Percentiles rank a stretch among this genome's conserved stretches.
phyloP scores from a whole-genome alignment of 1,140 invertebrate species.

The Chrysomallon squamiferum region DNA sequence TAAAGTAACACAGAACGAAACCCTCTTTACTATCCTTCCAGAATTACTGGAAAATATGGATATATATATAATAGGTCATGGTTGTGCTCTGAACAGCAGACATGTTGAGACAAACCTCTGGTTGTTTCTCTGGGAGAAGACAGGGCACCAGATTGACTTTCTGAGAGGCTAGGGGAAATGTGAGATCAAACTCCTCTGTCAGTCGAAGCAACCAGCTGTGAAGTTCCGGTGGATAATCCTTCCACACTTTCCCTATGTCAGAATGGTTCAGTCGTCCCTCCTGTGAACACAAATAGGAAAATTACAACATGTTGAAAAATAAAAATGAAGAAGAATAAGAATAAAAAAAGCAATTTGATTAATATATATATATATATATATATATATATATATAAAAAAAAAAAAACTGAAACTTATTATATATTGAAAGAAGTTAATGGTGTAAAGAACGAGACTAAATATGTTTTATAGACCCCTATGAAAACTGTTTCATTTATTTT shows the following conservation, averaged over 20 bases:
- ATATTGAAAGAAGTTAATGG: background rate
- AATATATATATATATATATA: background rate
- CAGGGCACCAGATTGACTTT: slow-evolving; percentile 58
- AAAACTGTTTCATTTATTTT: too few species aligned
- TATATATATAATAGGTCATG: too few species aligned
- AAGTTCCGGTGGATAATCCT: slow-evolving; percentile 42
- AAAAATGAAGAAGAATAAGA: background rate
- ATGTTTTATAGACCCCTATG: too few species aligned
- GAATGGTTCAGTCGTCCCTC: slow-evolving; percentile 53
- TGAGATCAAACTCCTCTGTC: slow-evolving; percentile 63
- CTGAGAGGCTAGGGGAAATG: slow-evolving; percentile 50
- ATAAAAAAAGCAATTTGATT: background rate
- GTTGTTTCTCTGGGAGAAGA: slow-evolving; percentile 53
- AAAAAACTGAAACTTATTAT: background rate
- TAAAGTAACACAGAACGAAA: too few species aligned
- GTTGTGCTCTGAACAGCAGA: too few species aligned
- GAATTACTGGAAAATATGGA: too few species aligned
- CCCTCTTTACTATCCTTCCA: too few species aligned
- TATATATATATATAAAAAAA: too few species aligned
- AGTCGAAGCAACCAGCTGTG: slow-evolving; percentile 57
- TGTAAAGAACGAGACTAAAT: too few species aligned
- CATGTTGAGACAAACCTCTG: too few species aligned
- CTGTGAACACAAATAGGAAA: slow-evolving; percentile 23
- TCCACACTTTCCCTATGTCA: slow-evolving; percentile 55
- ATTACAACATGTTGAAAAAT: background rate